A percentile compares a stretch with the other conserved stretches of the same genome.
Conservation (phyloP, 2,888 invertebrate species). For the Hirtodrosophila histrioides region DNA sequence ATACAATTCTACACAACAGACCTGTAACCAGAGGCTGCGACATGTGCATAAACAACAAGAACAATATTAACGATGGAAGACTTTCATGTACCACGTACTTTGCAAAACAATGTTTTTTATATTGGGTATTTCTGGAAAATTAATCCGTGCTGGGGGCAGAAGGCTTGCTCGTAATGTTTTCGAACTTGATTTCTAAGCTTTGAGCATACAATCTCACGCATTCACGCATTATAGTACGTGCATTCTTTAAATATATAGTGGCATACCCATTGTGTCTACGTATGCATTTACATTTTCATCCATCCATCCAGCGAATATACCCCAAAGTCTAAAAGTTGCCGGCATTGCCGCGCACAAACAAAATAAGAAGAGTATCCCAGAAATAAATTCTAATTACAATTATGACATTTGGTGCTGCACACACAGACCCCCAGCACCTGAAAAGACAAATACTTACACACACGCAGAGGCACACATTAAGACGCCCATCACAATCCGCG, state of each 20-base stretch:
- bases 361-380: constrained; percentile 15
- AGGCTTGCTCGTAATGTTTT: no score
- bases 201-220: no score
- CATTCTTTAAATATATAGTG: no score
- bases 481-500: constrained; percentile 1
- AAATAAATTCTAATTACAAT: constrained; percentile 71
- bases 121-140: no score
- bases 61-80: not conserved
- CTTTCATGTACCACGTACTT: constrained; percentile 23
- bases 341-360: constrained; percentile 9
- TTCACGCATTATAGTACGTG: no score
- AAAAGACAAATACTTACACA: constrained; percentile 29
- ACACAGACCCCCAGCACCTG: constrained; percentile 79
- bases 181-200: no score
- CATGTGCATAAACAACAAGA: constrained; percentile 57
- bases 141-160: no score
- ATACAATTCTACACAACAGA: constrained; percentile 40
- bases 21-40: constrained; percentile 26
- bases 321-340: constrained; percentile 20
- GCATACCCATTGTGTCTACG: no score
- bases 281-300: not conserved
- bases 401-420: constrained; percentile 44
- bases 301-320: constrained; percentile 11
- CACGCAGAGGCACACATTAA: constrained; percentile 19
- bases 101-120: no score